A percentile compares a stretch with the other conserved stretches of the same genome.
Conservation (phyloP, 2,888 invertebrate genomes). For the Epistrophe grossulariae region DNA sequence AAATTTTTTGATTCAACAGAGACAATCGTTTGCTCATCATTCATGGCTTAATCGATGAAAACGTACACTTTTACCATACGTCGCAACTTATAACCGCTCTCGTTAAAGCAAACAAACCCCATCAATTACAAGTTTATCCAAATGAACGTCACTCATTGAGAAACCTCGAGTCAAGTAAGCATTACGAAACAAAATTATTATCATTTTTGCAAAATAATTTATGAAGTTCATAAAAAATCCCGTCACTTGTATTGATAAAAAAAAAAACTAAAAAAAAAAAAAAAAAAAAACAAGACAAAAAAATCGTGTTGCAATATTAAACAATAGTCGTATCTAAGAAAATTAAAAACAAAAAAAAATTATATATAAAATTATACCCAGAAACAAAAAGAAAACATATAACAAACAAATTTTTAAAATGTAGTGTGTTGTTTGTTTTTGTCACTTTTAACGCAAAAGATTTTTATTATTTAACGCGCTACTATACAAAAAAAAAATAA, state of each 20-base stretch:
- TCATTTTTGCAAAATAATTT: slow-evolving; percentile 94
- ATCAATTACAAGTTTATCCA: slow-evolving; percentile 97
- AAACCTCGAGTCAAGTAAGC: slow-evolving; percentile 96
- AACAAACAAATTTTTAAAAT: slow-evolving; percentile 49
- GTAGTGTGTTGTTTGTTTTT: slow-evolving; percentile 65
- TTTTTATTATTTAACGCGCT: slow-evolving; percentile 56
- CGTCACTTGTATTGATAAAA: slow-evolving; percentile 1
- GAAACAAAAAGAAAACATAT: slow-evolving; percentile 33
- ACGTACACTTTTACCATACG: slow-evolving; percentile 99
- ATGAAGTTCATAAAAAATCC: slow-evolving; percentile 82
- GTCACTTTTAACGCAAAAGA: slow-evolving; percentile 44
- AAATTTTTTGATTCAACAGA: slow-evolving; percentile 82
- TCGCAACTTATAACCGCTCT: slow-evolving; percentile 95
- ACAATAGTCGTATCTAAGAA: slow-evolving; percentile 68
- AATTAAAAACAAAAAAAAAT: slow-evolving; percentile 36
- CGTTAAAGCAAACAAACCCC: slow-evolving; percentile 97
- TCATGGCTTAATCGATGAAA: slow-evolving; percentile 99
- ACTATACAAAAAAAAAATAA: slow-evolving; percentile 25
- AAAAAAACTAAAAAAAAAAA: slow-evolving; percentile 16
- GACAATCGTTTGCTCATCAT: slow-evolving; percentile 96
- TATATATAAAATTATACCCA: slow-evolving; percentile 55
- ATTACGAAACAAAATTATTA: slow-evolving; percentile 97
- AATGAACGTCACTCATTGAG: slow-evolving; percentile 98
- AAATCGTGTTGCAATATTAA: slow-evolving; percentile 73
- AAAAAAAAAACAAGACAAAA: slow-evolving; percentile 21